Percentiles rank a stretch among this genome's conserved stretches.
phyloP scores from a whole-genome alignment of 1,140 invertebrate genomes.

The Pseudomyrmex dendroicus region DNA sequence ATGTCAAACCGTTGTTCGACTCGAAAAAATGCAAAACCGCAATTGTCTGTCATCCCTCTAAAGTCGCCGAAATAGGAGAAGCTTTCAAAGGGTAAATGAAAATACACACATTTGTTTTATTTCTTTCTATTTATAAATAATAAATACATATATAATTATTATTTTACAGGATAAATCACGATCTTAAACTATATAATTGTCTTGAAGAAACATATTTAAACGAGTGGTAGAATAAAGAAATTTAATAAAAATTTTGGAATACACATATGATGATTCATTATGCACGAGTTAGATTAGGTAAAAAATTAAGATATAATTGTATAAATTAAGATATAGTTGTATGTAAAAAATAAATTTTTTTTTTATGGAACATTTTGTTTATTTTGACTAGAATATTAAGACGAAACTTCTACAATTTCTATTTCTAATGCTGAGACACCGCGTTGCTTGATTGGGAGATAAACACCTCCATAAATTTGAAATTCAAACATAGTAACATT shows the following conservation, averaged over 20 bases:
- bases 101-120: slow-evolving; percentile 23
- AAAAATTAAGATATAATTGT: not conserved
- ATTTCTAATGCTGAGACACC: slow-evolving; percentile 89
- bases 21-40: slow-evolving; percentile 86
- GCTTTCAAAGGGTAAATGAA: slow-evolving; percentile 89
- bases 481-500: slow-evolving; percentile 88
- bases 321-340: not conserved
- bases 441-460: slow-evolving; percentile 87
- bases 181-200: slow-evolving; percentile 84
- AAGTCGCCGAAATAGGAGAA: slow-evolving; percentile 88
- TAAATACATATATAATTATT: slow-evolving; percentile 79
- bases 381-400: not conserved
- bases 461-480: slow-evolving; percentile 90
- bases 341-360: too few relatives aligned
- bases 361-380: not conserved
- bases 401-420: slow-evolving; percentile 81
- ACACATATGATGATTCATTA: too few relatives aligned
- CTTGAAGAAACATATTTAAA: slow-evolving; percentile 86
- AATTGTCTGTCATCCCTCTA: slow-evolving; percentile 91
- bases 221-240: slow-evolving; percentile 71
- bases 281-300: too few relatives aligned
- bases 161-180: slow-evolving; percentile 83
- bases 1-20: slow-evolving; percentile 89
- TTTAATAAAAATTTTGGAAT: not conserved
- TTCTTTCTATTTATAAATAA: slow-evolving; percentile 76